These are phyloP conservation scores for Xiphorhynchus elegans DNA, from an alignment of 2,113 vertebrate species.

Conservation along the genomic window DNA sequence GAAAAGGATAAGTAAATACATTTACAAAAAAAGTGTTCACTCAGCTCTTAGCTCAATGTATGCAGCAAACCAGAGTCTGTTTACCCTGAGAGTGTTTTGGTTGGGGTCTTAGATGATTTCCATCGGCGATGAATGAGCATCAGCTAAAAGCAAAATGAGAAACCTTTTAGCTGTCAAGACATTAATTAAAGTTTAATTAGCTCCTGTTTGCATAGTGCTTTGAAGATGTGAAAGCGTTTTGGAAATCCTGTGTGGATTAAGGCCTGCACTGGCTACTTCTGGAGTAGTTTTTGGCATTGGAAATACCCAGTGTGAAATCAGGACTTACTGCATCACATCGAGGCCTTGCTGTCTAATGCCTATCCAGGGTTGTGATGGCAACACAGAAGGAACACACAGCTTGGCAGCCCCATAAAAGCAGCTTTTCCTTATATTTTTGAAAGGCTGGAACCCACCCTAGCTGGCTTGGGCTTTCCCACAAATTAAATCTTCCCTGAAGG, in stretches of 20 bases:
- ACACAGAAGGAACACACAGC: background rate
- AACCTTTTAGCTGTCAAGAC: background rate
- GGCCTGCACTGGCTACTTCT: background rate
- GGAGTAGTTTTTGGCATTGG: constrained; percentile 3
- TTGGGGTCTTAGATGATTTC: constrained; percentile 7
- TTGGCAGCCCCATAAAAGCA: constrained; percentile 15
- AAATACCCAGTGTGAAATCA: background rate
- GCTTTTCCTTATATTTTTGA: background rate
- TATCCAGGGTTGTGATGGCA: background rate
- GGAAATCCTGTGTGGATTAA: background rate
- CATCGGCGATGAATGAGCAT: background rate
- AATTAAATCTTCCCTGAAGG: background rate
- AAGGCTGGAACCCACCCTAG: background rate
- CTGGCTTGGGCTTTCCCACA: background rate
- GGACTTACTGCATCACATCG: accelerated
- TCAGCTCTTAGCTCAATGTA: background rate
- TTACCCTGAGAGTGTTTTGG: constrained; percentile 1
- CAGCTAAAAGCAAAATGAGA: background rate
- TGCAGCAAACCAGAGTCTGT: background rate
- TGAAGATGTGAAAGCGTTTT: background rate
- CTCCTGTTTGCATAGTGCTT: constrained; percentile 15
- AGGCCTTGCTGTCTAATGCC: background rate
- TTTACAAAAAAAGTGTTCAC: constrained; percentile 23
- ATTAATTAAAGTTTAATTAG: constrained; percentile 56
- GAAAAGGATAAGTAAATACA: constrained; percentile 21